phyloP scores from a whole-genome alignment of 2,797 vertebrate species.

The Hydrocynus forskahlii region DNA sequence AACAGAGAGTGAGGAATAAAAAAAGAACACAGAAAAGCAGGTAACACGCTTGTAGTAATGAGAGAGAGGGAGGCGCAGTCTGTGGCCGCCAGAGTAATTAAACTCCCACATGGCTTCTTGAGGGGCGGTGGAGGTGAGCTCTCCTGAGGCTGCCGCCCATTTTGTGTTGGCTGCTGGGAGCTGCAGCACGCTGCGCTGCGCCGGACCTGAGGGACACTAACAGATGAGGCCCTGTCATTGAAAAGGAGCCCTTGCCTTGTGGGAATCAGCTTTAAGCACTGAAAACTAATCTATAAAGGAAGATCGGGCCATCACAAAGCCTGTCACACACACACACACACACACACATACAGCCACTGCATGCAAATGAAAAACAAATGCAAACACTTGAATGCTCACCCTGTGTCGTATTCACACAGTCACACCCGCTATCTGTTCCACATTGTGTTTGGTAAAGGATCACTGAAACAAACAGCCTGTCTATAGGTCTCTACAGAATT shows the following conservation, averaged over 20 bases:
- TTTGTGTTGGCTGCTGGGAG: conserved; percentile 56
- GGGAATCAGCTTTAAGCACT: conserved; percentile 50
- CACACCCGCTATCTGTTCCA: conserved; percentile 28
- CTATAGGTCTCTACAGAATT: conserved; percentile 9
- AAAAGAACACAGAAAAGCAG: conserved; percentile 29
- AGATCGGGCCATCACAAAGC: conserved; percentile 39
- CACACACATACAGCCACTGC: conserved; percentile 15
- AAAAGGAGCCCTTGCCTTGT: conserved; percentile 52
- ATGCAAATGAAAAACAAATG: conserved; percentile 23
- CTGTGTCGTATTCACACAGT: not conserved
- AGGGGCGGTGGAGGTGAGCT: conserved; percentile 51
- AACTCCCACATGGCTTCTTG: conserved; percentile 59
- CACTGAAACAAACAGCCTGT: conserved; percentile 15
- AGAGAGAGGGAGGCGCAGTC: conserved; percentile 41
- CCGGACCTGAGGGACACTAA: conserved; percentile 51
- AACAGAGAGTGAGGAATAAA: not conserved
- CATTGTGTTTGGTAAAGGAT: not conserved
- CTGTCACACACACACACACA: conserved; percentile 23
- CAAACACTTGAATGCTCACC: not conserved
- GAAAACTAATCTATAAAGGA: conserved; percentile 57
- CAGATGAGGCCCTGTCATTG: conserved; percentile 62
- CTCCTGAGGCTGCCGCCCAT: conserved; percentile 55
- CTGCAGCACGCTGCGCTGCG: conserved; percentile 17
- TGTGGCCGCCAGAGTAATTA: conserved; percentile 60
- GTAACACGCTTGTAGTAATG: conserved; percentile 44